Percentiles rank a stretch among this genome's conserved stretches.
These are phyloP conservation scores for Ormyrus pomaceus DNA, from an alignment of 2,888 invertebrate genomes.

Conservation along the genomic window DNA sequence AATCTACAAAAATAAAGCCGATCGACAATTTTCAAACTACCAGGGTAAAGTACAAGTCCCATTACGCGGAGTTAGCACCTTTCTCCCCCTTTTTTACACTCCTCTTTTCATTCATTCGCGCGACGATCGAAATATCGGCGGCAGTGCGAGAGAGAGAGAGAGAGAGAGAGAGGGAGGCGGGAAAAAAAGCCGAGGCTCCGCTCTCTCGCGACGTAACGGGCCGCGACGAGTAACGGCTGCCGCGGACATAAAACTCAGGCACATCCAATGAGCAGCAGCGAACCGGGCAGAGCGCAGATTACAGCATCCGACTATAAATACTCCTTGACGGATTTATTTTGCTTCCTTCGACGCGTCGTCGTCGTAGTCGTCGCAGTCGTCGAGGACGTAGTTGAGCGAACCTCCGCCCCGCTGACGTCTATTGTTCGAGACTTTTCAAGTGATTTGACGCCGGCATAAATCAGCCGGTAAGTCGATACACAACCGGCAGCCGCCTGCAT, in stretches of 20 bases:
- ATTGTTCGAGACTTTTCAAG: conserved; percentile 56
- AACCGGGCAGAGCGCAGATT: conserved; percentile 40
- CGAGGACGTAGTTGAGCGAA: neutral
- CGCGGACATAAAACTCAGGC: conserved; percentile 39
- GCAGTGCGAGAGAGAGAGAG: too few relatives aligned
- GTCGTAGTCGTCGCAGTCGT: conserved; percentile 14
- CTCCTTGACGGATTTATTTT: conserved; percentile 56
- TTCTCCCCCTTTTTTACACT: too few relatives aligned
- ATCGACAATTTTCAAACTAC: too few relatives aligned
- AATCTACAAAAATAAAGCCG: too few relatives aligned
- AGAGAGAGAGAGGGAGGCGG: too few relatives aligned
- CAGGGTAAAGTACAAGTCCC: too few relatives aligned
- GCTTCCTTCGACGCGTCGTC: conserved; percentile 38
- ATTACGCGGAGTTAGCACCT: too few relatives aligned
- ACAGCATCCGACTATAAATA: conserved; percentile 56
- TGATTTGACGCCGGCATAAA: conserved; percentile 58
- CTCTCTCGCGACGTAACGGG: neutral
- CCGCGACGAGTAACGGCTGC: conserved; percentile 18
- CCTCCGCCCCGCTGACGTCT: conserved; percentile 46
- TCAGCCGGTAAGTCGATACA: conserved; percentile 56
- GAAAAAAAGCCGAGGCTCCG: neutral
- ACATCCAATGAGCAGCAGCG: neutral
- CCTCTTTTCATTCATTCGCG: too few relatives aligned
- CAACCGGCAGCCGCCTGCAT: neutral
- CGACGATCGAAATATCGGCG: too few relatives aligned